A percentile compares a stretch with the other conserved stretches of the same genome.
Evolutionary conservation across 2,888 invertebrate genomes (phyloP).

Genomic region (Yponomeuta cagnagella): DNA sequence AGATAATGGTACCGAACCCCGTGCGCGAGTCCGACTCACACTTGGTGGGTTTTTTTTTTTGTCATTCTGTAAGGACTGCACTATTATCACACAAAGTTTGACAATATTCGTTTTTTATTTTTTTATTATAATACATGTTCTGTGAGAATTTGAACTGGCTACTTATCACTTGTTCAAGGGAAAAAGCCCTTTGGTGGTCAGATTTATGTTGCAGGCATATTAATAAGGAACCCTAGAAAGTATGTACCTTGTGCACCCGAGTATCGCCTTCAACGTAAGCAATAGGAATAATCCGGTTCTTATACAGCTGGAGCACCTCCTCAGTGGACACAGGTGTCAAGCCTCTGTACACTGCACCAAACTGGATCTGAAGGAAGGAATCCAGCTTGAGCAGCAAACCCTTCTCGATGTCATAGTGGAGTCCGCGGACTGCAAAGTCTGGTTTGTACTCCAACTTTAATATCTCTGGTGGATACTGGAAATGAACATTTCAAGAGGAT

Average conservation of each 20-base stretch:
- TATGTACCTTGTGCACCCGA: constrained; percentile 80
- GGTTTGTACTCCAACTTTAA: constrained; percentile 88
- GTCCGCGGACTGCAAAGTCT: constrained; percentile 95
- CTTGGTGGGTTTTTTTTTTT: no score
- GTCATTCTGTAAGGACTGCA: no score
- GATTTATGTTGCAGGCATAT: no score
- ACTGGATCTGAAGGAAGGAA: constrained; percentile 96
- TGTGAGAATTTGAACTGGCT: no score
- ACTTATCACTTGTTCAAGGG: no score
- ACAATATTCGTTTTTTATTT: no score
- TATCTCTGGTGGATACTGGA: constrained; percentile 92
- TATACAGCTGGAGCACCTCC: constrained; percentile 90
- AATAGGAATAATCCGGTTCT: constrained; percentile 89
- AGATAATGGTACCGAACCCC: no score
- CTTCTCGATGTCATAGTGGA: constrained; percentile 98
- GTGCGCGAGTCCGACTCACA: no score
- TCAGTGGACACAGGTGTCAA: constrained; percentile 86
- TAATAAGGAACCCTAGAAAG: no score
- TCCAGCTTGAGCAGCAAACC: constrained; percentile 95
- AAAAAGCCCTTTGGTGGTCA: no score
- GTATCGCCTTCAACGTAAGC: constrained; percentile 90
- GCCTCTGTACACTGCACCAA: constrained; percentile 94
- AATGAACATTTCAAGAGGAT: constrained; percentile 19
- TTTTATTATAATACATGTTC: no score
- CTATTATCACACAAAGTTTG: no score